Conservation (phyloP, 2,888 invertebrate genomes). For the Parnassius smintheus region DNA sequence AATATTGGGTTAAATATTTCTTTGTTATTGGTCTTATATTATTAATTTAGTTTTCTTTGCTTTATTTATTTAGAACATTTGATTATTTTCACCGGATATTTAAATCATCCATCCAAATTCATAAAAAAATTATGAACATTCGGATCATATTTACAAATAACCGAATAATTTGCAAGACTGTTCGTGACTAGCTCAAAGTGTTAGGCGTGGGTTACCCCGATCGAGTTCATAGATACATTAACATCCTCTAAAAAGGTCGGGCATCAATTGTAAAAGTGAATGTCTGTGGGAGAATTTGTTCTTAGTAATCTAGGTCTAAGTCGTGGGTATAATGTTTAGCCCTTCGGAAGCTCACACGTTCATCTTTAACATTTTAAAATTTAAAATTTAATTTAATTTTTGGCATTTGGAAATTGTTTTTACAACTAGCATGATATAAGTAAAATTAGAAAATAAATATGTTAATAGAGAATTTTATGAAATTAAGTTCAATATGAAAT, state of each 20-base stretch:
- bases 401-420: too few species aligned
- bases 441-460: too few species aligned
- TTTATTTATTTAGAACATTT: neutral
- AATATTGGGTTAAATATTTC: neutral
- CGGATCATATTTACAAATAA: conserved; percentile 13
- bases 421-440: too few species aligned
- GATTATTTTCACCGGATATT: neutral
- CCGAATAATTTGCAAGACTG: conserved; percentile 16
- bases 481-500: too few species aligned
- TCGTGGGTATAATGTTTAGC: conserved; percentile 11
- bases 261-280: conserved; percentile 29
- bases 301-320: conserved; percentile 25
- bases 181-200: conserved; percentile 30
- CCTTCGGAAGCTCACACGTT: conserved; percentile 19
- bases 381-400: neutral
- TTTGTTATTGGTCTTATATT: neutral
- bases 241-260: conserved; percentile 29
- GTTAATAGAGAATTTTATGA: too few species aligned
- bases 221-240: conserved; percentile 24
- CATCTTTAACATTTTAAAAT: neutral
- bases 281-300: conserved; percentile 31
- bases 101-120: neutral
- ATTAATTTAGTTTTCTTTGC: neutral
- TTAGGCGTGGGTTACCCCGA: conserved; percentile 33
- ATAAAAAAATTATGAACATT: neutral